Base-by-base conservation (phyloP, 2,888 invertebrate genomes). In the Caenorhabditis becei region DNA sequence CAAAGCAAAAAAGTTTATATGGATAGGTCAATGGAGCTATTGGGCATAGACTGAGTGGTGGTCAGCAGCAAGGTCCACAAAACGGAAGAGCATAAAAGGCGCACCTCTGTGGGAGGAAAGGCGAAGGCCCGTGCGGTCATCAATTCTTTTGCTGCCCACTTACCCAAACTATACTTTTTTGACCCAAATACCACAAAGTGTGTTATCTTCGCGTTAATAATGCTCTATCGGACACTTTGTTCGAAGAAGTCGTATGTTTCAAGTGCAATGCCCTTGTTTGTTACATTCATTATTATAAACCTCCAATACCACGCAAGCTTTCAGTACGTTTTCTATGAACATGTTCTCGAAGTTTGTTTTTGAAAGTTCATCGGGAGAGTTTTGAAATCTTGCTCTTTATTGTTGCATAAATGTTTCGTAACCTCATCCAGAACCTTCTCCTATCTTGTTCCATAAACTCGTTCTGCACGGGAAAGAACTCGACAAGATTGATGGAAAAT, bases 41-140 rank as follows among this genome's bases (percentile, higher is more conserved):
- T 75, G 75, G 44, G 18, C 53, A 61, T 51, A 65, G 53, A 75
- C 66, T 75, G 75, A 75, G 75, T 75, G 66, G 75, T 75, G 75
- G 75, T 75, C 75, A 75, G 59, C 49, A 37, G 66, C 59, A 61
- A 51, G 56, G 61, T 61, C 75, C 75, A 75, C 66, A 75, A 66
- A 75, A 75, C 75, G 75, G 75, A 75, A 75, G 66, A 75, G 66
- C 66, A 75, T 75, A 75, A 75, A 75, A 75, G 75, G 75, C 61
- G 66, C 75, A 75, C 75, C 75, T 75, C 72, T 75, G 66, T 66
- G 65, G 65, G 59, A 74, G 74, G 65, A 59, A 74, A 74, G 53
- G 47, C 74, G 51, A 74, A 58, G 58, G 61, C 59, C 59, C 75
- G 49, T 75, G 75, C 75, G 75, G 75, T 75, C 75, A 75, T 75